Conservation (phyloP, 2,888 invertebrate genomes). For the Lycophotia porphyrea region DNA sequence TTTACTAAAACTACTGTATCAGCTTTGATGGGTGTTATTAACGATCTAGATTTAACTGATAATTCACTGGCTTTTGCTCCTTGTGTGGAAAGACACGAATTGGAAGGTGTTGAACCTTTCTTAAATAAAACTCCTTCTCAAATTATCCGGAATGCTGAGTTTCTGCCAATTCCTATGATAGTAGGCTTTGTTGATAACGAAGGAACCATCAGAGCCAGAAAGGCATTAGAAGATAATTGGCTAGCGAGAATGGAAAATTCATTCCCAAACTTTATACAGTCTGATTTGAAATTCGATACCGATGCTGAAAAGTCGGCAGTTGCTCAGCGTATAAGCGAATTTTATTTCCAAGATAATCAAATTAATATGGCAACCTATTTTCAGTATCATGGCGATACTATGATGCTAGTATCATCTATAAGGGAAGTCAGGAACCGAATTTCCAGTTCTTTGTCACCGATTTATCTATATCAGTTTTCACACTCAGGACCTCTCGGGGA, state of each 20-base stretch:
- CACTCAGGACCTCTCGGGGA: constrained; percentile 80
- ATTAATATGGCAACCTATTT: constrained; percentile 73
- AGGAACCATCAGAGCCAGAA: constrained; percentile 81
- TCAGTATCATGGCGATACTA: constrained; percentile 83
- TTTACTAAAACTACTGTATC: constrained; percentile 79
- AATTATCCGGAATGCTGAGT: constrained; percentile 74
- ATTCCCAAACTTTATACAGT: constrained; percentile 81
- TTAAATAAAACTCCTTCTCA: constrained; percentile 79
- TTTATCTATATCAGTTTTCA: constrained; percentile 85
- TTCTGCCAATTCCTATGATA: constrained; percentile 80
- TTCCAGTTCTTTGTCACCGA: constrained; percentile 61
- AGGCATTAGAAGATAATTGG: constrained; percentile 79
- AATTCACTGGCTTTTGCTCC: constrained; percentile 85
- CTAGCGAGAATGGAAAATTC: constrained; percentile 79
- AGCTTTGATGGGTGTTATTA: constrained; percentile 83
- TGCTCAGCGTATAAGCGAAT: constrained; percentile 73
- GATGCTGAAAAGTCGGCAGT: constrained; percentile 68
- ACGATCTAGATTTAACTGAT: constrained; percentile 82
- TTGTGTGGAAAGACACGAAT: constrained; percentile 79
- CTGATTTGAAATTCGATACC: constrained; percentile 78
- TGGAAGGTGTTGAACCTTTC: constrained; percentile 74
- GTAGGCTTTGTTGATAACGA: constrained; percentile 84
- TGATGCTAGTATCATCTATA: constrained; percentile 82
- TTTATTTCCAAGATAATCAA: constrained; percentile 75
- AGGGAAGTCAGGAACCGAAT: constrained; percentile 79